Evolutionary conservation across 2,797 vertebrate genomes (phyloP).

Genomic region (Hozukius guyotensis): DNA sequence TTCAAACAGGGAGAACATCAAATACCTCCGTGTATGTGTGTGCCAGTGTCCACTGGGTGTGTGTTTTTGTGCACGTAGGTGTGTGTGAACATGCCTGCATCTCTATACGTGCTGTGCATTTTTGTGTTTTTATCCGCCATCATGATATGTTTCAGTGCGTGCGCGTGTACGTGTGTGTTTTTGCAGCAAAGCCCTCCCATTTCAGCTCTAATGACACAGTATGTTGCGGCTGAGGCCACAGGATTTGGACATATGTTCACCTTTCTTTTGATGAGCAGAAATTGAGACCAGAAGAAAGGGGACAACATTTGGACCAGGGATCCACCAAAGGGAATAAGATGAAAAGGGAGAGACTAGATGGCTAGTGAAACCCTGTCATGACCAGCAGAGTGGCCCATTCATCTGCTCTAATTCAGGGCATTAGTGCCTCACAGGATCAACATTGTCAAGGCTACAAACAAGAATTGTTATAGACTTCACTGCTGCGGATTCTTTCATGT

Average conservation of each 20-base stretch:
- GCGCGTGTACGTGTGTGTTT: constrained; percentile 18
- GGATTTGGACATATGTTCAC: constrained; percentile 90
- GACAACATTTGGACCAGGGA: constrained; percentile 84
- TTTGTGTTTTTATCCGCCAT: constrained; percentile 53
- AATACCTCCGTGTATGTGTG: constrained; percentile 80
- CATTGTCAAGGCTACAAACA: constrained; percentile 84
- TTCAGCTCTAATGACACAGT: constrained; percentile 80
- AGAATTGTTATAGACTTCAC: constrained; percentile 76
- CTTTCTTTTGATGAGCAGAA: constrained; percentile 96
- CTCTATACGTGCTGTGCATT: constrained; percentile 46
- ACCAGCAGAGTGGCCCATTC: constrained; percentile 85
- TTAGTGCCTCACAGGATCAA: constrained; percentile 84
- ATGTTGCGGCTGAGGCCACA: constrained; percentile 80
- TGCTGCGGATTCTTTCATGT: constrained; percentile 75
- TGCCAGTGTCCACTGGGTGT: constrained; percentile 40
- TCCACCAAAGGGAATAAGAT: constrained; percentile 93
- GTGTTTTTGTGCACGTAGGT: constrained; percentile 16
- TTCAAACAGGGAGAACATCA: constrained; percentile 94
- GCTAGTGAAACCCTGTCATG: constrained; percentile 85
- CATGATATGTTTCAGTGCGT: constrained; percentile 29
- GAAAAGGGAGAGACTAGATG: constrained; percentile 91
- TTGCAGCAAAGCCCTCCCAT: constrained; percentile 52
- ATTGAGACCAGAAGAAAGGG: constrained; percentile 90
- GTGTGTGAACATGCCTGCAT: constrained; percentile 20
- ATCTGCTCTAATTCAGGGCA: constrained; percentile 88